These are phyloP conservation scores for Teleopsis dalmanni DNA, from an alignment of 1,140 invertebrate species.

Conservation along the genomic window DNA sequence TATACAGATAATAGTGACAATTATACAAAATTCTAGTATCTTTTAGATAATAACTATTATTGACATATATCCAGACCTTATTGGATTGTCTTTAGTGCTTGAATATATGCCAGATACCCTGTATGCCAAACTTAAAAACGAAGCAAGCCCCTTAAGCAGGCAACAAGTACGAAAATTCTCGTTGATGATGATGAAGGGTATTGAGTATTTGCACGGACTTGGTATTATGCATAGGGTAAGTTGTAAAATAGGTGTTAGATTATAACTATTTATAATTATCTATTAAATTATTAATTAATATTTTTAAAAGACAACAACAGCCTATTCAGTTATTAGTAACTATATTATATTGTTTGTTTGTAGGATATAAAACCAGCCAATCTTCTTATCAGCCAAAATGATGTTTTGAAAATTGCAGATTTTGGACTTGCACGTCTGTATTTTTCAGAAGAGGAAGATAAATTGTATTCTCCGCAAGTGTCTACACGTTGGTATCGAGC, in stretches of 20 bases:
- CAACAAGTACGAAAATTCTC: conserved; percentile 81
- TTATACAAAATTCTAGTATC: background rate
- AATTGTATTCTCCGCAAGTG: conserved; percentile 73
- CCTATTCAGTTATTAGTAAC: too few relatives aligned
- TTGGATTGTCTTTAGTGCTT: conserved; percentile 83
- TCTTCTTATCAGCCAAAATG: conserved; percentile 77
- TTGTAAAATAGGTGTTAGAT: conserved; percentile 5
- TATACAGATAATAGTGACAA: background rate
- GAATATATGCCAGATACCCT: conserved; percentile 90
- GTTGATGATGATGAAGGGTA: conserved; percentile 84
- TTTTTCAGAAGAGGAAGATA: conserved; percentile 53
- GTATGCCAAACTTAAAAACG: conserved; percentile 76
- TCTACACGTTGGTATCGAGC: conserved; percentile 83
- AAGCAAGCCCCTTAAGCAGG: conserved; percentile 60
- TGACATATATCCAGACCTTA: conserved; percentile 84
- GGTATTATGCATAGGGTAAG: conserved; percentile 91
- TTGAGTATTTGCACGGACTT: conserved; percentile 74
- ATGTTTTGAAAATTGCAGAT: conserved; percentile 84
- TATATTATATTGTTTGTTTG: too few relatives aligned
- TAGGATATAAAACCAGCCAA: conserved; percentile 96
- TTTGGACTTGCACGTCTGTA: conserved; percentile 85
- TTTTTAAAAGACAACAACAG: background rate
- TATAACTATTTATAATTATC: background rate
- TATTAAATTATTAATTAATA: conserved; percentile 3
- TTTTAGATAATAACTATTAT: conserved; percentile 78